phyloP scores from a whole-genome alignment of 2,888 invertebrate species.

The Gymnosoma rotundatum region DNA sequence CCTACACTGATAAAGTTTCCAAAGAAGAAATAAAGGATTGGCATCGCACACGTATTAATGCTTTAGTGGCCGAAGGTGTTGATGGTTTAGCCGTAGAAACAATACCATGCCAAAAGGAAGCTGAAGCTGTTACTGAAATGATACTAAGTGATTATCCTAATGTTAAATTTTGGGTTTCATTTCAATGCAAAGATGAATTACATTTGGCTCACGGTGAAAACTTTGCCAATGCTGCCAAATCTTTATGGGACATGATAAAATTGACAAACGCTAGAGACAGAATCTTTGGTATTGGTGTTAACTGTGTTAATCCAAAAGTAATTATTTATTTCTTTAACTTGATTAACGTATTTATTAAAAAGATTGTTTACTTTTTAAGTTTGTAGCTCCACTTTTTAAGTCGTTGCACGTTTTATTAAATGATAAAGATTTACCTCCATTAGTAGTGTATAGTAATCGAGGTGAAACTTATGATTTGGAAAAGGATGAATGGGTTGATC shows the following conservation, averaged over 20 bases:
- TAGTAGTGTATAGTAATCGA: conserved; percentile 96
- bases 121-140: conserved; percentile 90
- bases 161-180: conserved; percentile 89
- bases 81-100: conserved; percentile 95
- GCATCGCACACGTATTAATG: conserved; percentile 91
- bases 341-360: too few species aligned
- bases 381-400: conserved; percentile 85
- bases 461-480: conserved; percentile 83
- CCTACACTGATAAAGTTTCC: conserved; percentile 87
- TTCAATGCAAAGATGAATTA: conserved; percentile 88
- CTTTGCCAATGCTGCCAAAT: conserved; percentile 88
- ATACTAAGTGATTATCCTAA: conserved; percentile 87
- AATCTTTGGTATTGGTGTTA: conserved; percentile 93
- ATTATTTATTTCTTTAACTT: neutral
- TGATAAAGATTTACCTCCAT: conserved; percentile 86
- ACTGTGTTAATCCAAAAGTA: conserved; percentile 88
- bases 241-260: conserved; percentile 84
- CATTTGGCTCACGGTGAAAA: conserved; percentile 90
- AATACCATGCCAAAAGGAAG: conserved; percentile 93
- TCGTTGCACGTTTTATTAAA: conserved; percentile 81
- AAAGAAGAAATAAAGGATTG: conserved; percentile 88
- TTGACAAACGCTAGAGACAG: conserved; percentile 85
- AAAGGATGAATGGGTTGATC: conserved; percentile 85
- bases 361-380: conserved; percentile 72
- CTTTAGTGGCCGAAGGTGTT: conserved; percentile 90